These are phyloP conservation scores for Dichetophora obliterata DNA, from an alignment of 2,888 invertebrate species.

Conservation along the genomic window DNA sequence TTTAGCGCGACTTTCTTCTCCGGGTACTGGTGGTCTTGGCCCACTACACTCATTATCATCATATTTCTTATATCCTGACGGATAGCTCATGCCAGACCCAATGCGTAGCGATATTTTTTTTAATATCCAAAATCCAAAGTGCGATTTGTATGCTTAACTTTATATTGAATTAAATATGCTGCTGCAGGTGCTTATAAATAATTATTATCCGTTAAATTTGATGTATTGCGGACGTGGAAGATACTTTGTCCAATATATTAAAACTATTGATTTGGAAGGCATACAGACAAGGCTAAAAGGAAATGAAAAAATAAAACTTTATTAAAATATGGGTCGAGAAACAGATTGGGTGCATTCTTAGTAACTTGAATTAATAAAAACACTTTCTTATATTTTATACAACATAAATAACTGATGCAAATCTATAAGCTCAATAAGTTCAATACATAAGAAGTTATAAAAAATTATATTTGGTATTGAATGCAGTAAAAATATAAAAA, in stretches of 20 bases:
- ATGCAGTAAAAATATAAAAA: no score
- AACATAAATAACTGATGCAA: no score
- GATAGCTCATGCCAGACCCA: constrained; percentile 69
- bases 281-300: constrained; percentile 69
- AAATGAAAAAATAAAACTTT: constrained; percentile 1
- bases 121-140: constrained; percentile 24
- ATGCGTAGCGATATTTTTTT: constrained; percentile 39
- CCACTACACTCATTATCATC: constrained; percentile 71
- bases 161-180: constrained; percentile 14
- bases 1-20: constrained; percentile 73
- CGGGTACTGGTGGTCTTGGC: constrained; percentile 87
- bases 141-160: constrained; percentile 27
- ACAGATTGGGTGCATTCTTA: background rate
- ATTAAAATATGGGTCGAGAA: constrained; percentile 4
- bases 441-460: no score
- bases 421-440: no score
- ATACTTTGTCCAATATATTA: constrained; percentile 61
- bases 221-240: constrained; percentile 67
- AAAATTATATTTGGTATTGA: no score
- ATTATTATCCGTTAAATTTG: constrained; percentile 65
- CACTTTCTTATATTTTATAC: background rate
- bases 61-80: constrained; percentile 67
- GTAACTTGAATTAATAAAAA: background rate
- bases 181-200: constrained; percentile 53
- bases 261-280: constrained; percentile 65